phyloP scores from a whole-genome alignment of 2,888 invertebrate species.

The Luffia ferchaultella region DNA sequence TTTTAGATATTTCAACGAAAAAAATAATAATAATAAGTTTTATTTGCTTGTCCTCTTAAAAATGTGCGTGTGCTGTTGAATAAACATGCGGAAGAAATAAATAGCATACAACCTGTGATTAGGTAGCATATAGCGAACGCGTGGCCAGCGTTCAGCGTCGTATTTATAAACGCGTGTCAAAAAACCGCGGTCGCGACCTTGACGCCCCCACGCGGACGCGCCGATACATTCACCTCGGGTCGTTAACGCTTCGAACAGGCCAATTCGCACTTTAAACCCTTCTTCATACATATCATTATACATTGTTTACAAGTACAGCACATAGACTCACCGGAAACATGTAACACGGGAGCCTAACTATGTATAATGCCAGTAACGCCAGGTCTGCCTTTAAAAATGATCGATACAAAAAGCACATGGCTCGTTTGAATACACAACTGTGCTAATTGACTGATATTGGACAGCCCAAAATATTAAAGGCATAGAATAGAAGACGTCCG shows the following conservation, averaged over 20 bases:
- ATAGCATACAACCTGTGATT: neutral
- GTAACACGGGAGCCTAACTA: neutral
- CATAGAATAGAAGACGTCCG: no score
- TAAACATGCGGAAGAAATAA: neutral
- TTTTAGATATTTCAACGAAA: no score
- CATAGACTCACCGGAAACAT: neutral
- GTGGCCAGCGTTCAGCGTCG: neutral
- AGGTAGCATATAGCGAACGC: neutral
- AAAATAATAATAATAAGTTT: no score
- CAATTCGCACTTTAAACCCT: neutral
- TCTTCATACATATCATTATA: neutral
- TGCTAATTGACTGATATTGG: no score
- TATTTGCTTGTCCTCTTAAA: no score
- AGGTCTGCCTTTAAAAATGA: neutral
- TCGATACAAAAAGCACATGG: neutral
- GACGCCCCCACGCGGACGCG: constrained; percentile 57
- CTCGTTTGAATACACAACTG: neutral
- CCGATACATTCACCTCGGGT: constrained; percentile 57
- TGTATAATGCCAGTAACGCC: neutral
- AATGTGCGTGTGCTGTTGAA: neutral
- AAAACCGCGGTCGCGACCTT: constrained; percentile 56
- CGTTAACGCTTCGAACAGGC: neutral
- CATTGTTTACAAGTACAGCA: neutral
- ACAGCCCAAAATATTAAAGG: no score
- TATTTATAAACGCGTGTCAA: constrained; percentile 39